Base-by-base conservation (phyloP, 2,797 vertebrate species). In the Apodemus agrarius region DNA sequence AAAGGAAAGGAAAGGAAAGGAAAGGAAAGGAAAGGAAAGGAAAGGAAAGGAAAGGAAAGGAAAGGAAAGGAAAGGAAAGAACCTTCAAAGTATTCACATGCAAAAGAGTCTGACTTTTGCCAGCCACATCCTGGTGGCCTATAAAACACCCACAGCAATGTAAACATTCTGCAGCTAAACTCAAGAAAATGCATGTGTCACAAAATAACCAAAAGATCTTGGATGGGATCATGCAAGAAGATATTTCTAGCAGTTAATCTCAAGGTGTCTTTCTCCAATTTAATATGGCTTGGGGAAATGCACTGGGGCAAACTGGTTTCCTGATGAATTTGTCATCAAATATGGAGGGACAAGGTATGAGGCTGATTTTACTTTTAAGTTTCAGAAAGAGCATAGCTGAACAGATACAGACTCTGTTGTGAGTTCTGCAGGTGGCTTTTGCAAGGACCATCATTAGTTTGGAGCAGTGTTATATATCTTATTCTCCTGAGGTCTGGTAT, bases 351-450 rank as follows among this genome's bases (percentile, higher is more conserved):
- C 95, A 97, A 98, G 85, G 97, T 97, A 96, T 93, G 97, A 67
- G 46, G 52, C 40, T 80, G 17, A 59, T 82, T 40, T 85, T 94
- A 97, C 86, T 74, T 6, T 92, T 97, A 98, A 98, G 96, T 98
- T 97, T 98, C 95, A 96, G 96, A 97, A 94, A 99, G 99, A 76
- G 99, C 99, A 29, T 99, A 99, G 98, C 99, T 99, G 98, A 99
- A 99, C 95, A 99, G 98, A 98, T 99, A 99, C 99, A 1, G 99
- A 99, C 97, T 99, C 22, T 59, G 10, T 13, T 81, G 34, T 57
- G 10, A 3, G 21, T 81, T 54, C 79, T 46, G 6, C 75, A 22
- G 4, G 80, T 82, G 52, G 21, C 52, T 57, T 81, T 59, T 37
- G 5, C 31, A n/a, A 59, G 34, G 11, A 37, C 57, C 22, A 24